A percentile compares a stretch with the other conserved stretches of the same genome.
phyloP scores from a whole-genome alignment of 2,797 vertebrate genomes.

The Setipinna tenuifilis region DNA sequence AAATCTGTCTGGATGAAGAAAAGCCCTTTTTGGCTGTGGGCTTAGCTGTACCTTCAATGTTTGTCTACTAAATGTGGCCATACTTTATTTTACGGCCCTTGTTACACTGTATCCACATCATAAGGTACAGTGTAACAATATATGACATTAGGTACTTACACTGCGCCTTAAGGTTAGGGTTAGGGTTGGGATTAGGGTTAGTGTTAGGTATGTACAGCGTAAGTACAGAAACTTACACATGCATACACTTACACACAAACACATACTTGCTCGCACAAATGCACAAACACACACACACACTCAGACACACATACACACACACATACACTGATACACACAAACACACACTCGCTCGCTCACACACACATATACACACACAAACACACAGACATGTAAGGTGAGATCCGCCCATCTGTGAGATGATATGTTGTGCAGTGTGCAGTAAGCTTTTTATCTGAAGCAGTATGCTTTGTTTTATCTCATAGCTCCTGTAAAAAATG shows the following conservation, averaged over 20 bases:
- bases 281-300: neutral
- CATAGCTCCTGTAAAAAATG: neutral
- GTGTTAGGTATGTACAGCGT: neutral
- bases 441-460: no score
- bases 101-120: no score
- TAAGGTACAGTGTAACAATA: no score
- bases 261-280: neutral
- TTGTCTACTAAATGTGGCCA: neutral
- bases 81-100: no score
- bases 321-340: neutral
- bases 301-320: neutral
- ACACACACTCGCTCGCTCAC: neutral
- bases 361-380: constrained; percentile 15
- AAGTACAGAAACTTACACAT: neutral
- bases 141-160: no score
- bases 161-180: no score
- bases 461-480: neutral
- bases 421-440: neutral
- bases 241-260: neutral
- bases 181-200: no score
- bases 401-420: neutral
- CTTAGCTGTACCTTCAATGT: neutral
- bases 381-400: neutral
- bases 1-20: constrained; percentile 20
- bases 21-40: neutral